Conservation (phyloP, 2,888 invertebrate species). For the Sarcophaga subvicina region DNA sequence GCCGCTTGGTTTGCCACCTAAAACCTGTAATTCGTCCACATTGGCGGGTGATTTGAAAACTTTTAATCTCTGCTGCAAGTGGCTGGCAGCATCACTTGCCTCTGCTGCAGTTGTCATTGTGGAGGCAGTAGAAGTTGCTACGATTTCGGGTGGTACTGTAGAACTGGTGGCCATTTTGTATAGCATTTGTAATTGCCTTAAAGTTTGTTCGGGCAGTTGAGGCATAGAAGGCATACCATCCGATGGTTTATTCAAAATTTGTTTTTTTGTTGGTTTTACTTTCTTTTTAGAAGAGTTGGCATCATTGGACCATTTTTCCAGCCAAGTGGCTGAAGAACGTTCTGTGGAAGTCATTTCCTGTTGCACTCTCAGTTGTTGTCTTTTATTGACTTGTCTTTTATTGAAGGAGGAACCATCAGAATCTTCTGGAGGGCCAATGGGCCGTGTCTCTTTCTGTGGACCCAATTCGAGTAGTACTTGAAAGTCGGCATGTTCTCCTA, state of each 20-base stretch:
- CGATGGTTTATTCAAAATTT: slow-evolving; percentile 15
- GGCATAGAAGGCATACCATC: slow-evolving; percentile 77
- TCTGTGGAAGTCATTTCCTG: slow-evolving; percentile 81
- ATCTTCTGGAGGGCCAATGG: slow-evolving; percentile 83
- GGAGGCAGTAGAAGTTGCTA: slow-evolving; percentile 69
- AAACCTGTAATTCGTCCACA: slow-evolving; percentile 49
- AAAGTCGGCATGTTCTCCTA: slow-evolving; percentile 92
- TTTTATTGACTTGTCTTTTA: slow-evolving; percentile 78
- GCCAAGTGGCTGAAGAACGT: slow-evolving; percentile 80
- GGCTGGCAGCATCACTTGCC: slow-evolving; percentile 49
- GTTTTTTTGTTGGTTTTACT: slow-evolving; percentile 42
- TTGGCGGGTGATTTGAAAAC: slow-evolving; percentile 47
- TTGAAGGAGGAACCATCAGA: slow-evolving; percentile 75
- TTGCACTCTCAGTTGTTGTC: slow-evolving; percentile 72
- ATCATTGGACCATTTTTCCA: slow-evolving; percentile 85
- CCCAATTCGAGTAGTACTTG: slow-evolving; percentile 90
- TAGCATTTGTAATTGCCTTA: slow-evolving; percentile 79
- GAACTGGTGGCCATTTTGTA: slow-evolving; percentile 78
- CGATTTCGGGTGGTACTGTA: neutral
- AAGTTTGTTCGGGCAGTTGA: slow-evolving; percentile 80
- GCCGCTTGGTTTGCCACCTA: slow-evolving; percentile 56
- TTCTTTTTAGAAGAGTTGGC: slow-evolving; percentile 55
- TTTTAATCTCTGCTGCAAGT: slow-evolving; percentile 50
- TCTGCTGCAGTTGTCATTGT: slow-evolving; percentile 69
- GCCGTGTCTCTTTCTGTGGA: slow-evolving; percentile 89